Base-by-base conservation (phyloP, 1,140 invertebrate species). In the Archegozetes longisetosus region DNA sequence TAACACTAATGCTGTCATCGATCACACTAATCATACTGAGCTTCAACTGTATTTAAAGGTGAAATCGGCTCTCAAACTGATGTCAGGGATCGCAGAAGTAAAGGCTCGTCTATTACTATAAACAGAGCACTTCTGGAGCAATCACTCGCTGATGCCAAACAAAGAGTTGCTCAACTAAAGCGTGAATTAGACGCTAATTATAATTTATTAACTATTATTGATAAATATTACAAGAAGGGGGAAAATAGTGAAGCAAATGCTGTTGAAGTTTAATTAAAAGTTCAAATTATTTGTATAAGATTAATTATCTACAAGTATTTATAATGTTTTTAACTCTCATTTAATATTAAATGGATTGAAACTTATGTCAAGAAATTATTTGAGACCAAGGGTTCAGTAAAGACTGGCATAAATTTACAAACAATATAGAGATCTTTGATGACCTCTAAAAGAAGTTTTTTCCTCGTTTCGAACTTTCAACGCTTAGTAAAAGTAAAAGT, bases 141-240 rank as follows among this genome's bases (percentile, higher is more conserved):
- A 49, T 62, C 61, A 50, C 46, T 62, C 22, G 51, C 3, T 9
- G 61, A 62, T 17, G 60, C 61, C 2, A 62, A 62, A 27, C 26
- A 23, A 22, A 40, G 61, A n/a, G 61, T 62, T 22, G 61, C 62
- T 14, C 57, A 63, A 50, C 29, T 61, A 24, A 61, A 61, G 27
- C 60, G 60, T 26, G 60, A 61, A 62, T 29, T 61, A 20, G 60
- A 61, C 28, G 62, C 40, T 25, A 61, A 61, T 29, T 56, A 29
- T 29, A 63, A 59, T 46, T 25, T 61, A n/a, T 29, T 61, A 12
- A 51, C 55, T 3, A 62, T 61, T 52, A 61, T 61, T 61, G 60
- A 61, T 28, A 64, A 63, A 22, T 61, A 61, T 48, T 61, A 61
- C 29, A 63, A 28, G 2, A 61, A 52, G 46, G 60, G 61, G 12